Evolutionary conservation across 2,113 vertebrate species (phyloP), one percentile per base, ranked within the genome.

Genomic region (Pipra filicauda): DNA sequence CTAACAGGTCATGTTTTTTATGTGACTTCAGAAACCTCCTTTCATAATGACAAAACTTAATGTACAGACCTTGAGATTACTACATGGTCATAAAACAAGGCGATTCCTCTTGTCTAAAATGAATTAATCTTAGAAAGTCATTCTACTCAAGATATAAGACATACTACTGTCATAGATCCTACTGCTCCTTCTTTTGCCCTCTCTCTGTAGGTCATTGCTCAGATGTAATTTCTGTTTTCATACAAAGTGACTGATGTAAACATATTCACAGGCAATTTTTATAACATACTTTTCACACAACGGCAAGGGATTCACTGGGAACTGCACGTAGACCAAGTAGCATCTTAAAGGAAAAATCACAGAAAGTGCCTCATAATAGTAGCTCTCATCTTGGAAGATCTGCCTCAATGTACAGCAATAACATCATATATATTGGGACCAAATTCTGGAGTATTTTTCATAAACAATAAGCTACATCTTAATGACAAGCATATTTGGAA

Each of bases 1-100:
- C 91, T 95, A 97, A 97, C 59, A 92, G 95, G 89, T 91, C 96
- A 96, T 92, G 66, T 12, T 96, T 96, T 98, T 97, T 87, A 96
- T 97, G 75, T 44, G 52, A 92, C 75, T 97, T 91, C 67, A 86
- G 89, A 96, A 94, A 95, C 83, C 70, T 93, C 35, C 72, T 89
- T 95, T 85, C 89, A 73, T 93, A 97, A 94, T 62, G 85, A 66
- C 67, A 91, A 88, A 94, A 64, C 39, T 91, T 95, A 96, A 94
- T 52, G 75, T 62, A 75, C 46, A 89, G 96, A 95, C 92, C 95
- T 95, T 93, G 94, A 96, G 81, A 97, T 96, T 96, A 96, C 79
- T 96, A 43, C 75, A 23, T 89, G 73, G 70, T 90, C 33, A 17
- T 97, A 97, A 97, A 97, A 95, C 93, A 97, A 95, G 93, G 87